phyloP scores from a whole-genome alignment of 2,888 invertebrate genomes.

The Limnephilus lunatus region DNA sequence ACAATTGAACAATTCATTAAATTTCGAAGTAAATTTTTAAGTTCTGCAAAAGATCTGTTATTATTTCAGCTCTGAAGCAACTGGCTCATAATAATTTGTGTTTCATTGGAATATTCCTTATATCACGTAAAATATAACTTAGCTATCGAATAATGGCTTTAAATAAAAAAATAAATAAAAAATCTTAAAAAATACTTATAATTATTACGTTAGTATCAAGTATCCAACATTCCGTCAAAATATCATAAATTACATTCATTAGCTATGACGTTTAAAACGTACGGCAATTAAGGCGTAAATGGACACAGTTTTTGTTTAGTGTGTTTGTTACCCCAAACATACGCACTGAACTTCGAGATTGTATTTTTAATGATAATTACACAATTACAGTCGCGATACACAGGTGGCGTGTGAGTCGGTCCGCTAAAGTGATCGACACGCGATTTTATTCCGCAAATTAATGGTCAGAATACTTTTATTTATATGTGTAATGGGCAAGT shows the following conservation, averaged over 20 bases:
- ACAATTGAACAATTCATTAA: too few relatives aligned
- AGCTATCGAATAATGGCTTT: too few relatives aligned
- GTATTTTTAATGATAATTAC: background rate
- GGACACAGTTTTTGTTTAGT: background rate
- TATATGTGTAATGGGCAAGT: background rate
- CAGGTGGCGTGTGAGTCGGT: slow-evolving; percentile 22
- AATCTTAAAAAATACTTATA: too few relatives aligned
- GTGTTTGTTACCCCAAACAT: background rate
- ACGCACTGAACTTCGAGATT: background rate
- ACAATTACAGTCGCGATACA: slow-evolving; percentile 7
- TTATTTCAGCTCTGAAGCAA: too few relatives aligned
- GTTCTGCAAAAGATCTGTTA: too few relatives aligned
- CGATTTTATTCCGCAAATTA: slow-evolving; percentile 21
- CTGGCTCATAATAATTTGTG: too few relatives aligned
- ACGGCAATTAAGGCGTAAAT: background rate
- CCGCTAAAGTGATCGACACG: slow-evolving; percentile 31
- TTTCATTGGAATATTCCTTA: too few relatives aligned
- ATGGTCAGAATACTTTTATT: background rate
- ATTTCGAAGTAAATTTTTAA: too few relatives aligned
- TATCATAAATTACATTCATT: background rate
- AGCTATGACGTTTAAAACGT: background rate
- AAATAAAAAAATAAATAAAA: too few relatives aligned
- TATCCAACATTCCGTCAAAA: background rate
- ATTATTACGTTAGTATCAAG: background rate
- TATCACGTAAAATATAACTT: too few relatives aligned